Evolutionary conservation across 2,113 vertebrate genomes (phyloP).

Genomic region (Rhinopomastus cyanomelas): DNA sequence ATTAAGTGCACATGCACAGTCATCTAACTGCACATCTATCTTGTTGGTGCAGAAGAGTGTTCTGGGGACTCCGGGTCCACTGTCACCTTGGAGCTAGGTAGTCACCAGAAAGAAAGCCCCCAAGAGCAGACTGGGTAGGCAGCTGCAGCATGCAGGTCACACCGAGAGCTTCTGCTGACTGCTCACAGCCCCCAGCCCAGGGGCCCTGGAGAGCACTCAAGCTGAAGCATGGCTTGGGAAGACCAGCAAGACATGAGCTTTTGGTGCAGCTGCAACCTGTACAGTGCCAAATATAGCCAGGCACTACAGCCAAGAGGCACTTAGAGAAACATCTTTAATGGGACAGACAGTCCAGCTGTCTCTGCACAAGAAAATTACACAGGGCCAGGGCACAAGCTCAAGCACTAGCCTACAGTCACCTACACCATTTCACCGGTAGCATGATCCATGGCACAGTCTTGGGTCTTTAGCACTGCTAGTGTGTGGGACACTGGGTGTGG

Average conservation of each 20-base stretch:
- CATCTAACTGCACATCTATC: background rate
- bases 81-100: background rate
- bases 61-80: background rate
- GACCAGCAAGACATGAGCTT: background rate
- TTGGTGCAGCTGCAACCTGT: background rate
- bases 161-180: background rate
- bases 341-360: background rate
- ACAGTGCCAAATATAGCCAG: background rate
- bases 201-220: background rate
- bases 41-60: background rate
- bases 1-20: rapidly evolving
- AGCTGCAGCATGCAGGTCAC: background rate
- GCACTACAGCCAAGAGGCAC: background rate
- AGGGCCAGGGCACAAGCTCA: background rate
- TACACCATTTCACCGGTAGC: background rate
- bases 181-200: background rate
- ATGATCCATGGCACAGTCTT: rapidly evolving
- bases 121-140: background rate
- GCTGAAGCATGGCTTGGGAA: rapidly evolving
- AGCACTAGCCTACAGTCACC: background rate
- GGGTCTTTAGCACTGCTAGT: background rate
- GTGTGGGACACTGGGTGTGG: background rate
- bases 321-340: background rate
- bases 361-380: background rate
- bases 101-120: background rate